Evolutionary conservation across 2,113 vertebrate genomes (phyloP), one percentile per base, ranked within the genome.

Genomic region (Oreotragus oreotragus): DNA sequence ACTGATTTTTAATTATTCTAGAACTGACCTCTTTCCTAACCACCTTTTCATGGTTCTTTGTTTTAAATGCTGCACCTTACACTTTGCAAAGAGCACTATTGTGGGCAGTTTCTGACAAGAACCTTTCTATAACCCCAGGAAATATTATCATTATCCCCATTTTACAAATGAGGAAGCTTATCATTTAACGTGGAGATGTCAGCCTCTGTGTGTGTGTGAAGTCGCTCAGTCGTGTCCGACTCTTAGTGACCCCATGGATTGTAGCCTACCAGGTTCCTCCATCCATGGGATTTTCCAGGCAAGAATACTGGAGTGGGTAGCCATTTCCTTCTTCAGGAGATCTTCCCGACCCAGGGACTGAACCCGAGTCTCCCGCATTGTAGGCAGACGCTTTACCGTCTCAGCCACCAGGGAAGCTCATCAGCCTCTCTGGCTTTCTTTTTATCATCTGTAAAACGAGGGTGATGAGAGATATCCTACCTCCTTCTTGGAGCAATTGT

Each of bases 1-100:
- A 1, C 66, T 91, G 33, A 77, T 70, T 83, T 97, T 94, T 91
- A 58, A 76, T 90, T 96, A 36, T 79, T 94, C 90, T 93, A 81
- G 9, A 84, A 62, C n/a, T 88, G 45, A 39, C 36, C 23, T 90
- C 51, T 92, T 95, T 60, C 13, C 36, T 66, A 62, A 73, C 60
- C 92, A 36, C 85, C 55, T 62, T 79, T 28, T 97, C 45, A 19
- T 19, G 47, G 17, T 62, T 92, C 36, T 87, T 1, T 95, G 45
- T 88, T 86, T 55, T 79, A 90, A 90, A 84, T 87, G 57, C 49
- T 90, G n/a, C 19, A 2, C 83, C 92, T 88, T 76, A 81, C 28
- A 58, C 88, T 90, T 94, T 93, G 85, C 11, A 73, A 62, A 91
- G 90, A 93, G 6, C 33, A 30, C 49, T 85, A 49, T 90, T 33